A percentile compares a stretch with the other conserved stretches of the same genome.
These are phyloP conservation scores for Pelodytes ibericus DNA, from an alignment of 2,797 vertebrate species.

Conservation along the genomic window DNA sequence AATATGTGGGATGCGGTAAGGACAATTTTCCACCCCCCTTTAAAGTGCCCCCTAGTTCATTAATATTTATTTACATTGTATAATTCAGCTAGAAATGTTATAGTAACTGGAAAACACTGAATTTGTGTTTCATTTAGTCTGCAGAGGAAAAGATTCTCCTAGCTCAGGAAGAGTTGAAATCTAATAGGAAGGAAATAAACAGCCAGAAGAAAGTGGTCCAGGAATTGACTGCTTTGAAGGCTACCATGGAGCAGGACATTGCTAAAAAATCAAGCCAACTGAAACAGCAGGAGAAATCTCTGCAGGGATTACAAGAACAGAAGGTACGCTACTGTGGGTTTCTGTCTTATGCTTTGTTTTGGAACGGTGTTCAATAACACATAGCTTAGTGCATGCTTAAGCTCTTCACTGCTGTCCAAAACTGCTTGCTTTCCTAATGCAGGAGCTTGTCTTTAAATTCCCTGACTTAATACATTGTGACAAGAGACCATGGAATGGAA, in stretches of 20 bases:
- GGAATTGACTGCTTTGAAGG: conserved; percentile 76
- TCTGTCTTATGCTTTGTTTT: not conserved
- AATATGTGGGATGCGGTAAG: too few species aligned
- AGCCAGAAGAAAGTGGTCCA: conserved; percentile 81
- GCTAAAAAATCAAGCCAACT: conserved; percentile 77
- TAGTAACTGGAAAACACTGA: too few species aligned
- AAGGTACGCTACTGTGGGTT: conserved; percentile 72
- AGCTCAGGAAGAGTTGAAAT: conserved; percentile 88
- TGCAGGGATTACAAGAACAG: conserved; percentile 82
- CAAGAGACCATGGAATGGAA: not conserved
- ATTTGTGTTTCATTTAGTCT: too few species aligned
- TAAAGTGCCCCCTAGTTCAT: too few species aligned
- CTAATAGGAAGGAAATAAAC: conserved; percentile 84
- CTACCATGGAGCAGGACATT: conserved; percentile 78
- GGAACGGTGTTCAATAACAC: not conserved
- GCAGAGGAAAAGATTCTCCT: conserved; percentile 86
- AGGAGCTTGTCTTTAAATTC: not conserved
- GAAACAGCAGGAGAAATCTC: conserved; percentile 75
- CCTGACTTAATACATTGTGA: not conserved
- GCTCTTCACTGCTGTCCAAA: not conserved
- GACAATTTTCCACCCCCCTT: too few species aligned
- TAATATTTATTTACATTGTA: too few species aligned
- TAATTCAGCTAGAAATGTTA: too few species aligned
- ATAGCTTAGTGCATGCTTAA: too few species aligned
- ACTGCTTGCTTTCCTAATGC: not conserved